Conservation (phyloP, 2,888 invertebrate genomes). For the Pyrrhosoma nymphula region DNA sequence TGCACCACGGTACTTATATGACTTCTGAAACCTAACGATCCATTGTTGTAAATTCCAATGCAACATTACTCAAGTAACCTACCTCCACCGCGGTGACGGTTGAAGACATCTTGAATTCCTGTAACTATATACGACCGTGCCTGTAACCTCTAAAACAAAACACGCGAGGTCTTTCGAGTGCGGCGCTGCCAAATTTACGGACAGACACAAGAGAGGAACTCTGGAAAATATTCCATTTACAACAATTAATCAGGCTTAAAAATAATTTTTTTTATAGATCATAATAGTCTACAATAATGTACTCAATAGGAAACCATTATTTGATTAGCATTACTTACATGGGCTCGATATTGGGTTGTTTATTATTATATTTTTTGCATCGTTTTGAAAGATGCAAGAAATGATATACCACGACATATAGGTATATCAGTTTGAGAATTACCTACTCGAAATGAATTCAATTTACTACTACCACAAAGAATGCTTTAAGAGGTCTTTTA, state of each 20-base stretch:
- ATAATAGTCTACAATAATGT: too few species aligned
- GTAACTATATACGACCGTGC: too few species aligned
- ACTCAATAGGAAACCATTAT: too few species aligned
- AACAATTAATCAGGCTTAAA: too few species aligned
- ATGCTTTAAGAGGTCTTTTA: not conserved
- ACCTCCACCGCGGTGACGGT: not conserved
- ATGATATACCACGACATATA: too few species aligned
- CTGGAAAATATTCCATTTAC: not conserved
- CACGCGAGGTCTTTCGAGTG: slow-evolving; percentile 1
- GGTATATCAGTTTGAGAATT: too few species aligned
- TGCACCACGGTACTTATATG: too few species aligned
- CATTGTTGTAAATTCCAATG: not conserved
- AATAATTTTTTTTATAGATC: too few species aligned
- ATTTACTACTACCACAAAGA: not conserved
- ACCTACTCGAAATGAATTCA: not conserved
- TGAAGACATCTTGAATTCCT: not conserved
- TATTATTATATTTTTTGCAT: too few species aligned
- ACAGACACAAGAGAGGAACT: not conserved
- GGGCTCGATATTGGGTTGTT: too few species aligned
- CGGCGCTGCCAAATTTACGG: not conserved
- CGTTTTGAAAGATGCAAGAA: too few species aligned
- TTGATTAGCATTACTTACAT: too few species aligned
- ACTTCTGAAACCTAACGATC: not conserved
- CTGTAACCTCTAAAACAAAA: not conserved
- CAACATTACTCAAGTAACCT: not conserved